phyloP scores from a whole-genome alignment of 2,888 invertebrate species.

The Caradrina clavipalpis region DNA sequence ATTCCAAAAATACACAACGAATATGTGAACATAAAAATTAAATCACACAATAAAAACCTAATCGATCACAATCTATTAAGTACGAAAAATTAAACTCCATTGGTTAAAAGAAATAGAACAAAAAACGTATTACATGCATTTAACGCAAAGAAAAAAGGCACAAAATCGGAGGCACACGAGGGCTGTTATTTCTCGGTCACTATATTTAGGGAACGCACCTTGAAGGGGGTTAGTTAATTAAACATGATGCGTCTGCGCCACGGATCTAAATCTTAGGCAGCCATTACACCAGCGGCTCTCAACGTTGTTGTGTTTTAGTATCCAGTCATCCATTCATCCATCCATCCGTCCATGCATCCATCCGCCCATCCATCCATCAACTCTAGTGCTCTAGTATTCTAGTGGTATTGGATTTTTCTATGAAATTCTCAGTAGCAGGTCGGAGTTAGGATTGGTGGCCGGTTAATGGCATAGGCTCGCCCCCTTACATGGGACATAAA shows the following conservation, averaged over 20 bases:
- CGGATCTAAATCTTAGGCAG: conserved; percentile 58
- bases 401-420: too few relatives aligned
- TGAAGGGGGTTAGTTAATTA: conserved; percentile 83
- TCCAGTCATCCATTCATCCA: not conserved
- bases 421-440: too few relatives aligned
- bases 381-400: too few relatives aligned
- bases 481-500: too few relatives aligned
- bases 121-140: conserved; percentile 64
- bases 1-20: not conserved
- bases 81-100: conserved; percentile 33
- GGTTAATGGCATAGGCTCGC: too few relatives aligned
- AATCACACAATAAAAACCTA: conserved; percentile 22
- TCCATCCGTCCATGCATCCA: too few relatives aligned
- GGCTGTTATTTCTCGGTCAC: conserved; percentile 84
- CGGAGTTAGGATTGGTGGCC: too few relatives aligned
- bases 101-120: conserved; percentile 36
- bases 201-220: conserved; percentile 80
- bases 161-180: conserved; percentile 76
- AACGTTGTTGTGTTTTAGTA: conserved; percentile 10
- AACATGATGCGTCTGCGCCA: conserved; percentile 76
- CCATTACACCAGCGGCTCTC: conserved; percentile 57
- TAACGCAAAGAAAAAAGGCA: conserved; percentile 63
- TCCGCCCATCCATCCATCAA: too few relatives aligned
- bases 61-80: conserved; percentile 43
- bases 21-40: not conserved